Conservation (phyloP, 2,888 invertebrate species). For the Parelbella ahira region DNA sequence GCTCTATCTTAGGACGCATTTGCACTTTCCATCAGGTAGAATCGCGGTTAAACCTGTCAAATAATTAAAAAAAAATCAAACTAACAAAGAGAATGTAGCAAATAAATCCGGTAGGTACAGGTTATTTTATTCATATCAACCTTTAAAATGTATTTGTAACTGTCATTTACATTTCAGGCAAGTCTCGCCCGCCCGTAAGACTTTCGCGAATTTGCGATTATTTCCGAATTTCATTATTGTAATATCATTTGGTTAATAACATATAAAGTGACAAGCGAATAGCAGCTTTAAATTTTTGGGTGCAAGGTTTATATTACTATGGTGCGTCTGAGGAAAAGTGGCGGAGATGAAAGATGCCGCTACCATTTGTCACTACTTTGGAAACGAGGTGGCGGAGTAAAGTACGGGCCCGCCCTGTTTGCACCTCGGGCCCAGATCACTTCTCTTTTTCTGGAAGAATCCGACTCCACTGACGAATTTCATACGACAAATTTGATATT, state of each 20-base stretch:
- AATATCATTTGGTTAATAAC: slow-evolving; percentile 66
- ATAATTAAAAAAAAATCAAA: too few relatives aligned
- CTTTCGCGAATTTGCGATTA: slow-evolving; percentile 70
- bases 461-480: slow-evolving; percentile 7
- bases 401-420: slow-evolving; percentile 71
- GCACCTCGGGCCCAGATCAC: slow-evolving; percentile 50
- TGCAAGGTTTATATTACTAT: slow-evolving; percentile 46
- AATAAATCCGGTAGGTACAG: too few relatives aligned
- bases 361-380: slow-evolving; percentile 76
- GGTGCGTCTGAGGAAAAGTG: slow-evolving; percentile 36
- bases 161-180: slow-evolving; percentile 55
- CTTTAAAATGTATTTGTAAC: slow-evolving; percentile 28
- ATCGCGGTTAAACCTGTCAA: too few relatives aligned
- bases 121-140: slow-evolving; percentile 17
- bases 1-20: too few relatives aligned
- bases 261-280: slow-evolving; percentile 1
- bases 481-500: slow-evolving; percentile 7
- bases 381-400: slow-evolving; percentile 69
- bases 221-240: slow-evolving; percentile 74
- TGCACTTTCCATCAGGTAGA: too few relatives aligned
- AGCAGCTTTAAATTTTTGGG: slow-evolving; percentile 31
- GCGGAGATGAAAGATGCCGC: slow-evolving; percentile 75
- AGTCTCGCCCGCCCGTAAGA: slow-evolving; percentile 45
- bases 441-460: slow-evolving; percentile 46
- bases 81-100: too few relatives aligned